phyloP scores from a whole-genome alignment of 2,797 vertebrate species.

The Chiloscyllium punctatum region DNA sequence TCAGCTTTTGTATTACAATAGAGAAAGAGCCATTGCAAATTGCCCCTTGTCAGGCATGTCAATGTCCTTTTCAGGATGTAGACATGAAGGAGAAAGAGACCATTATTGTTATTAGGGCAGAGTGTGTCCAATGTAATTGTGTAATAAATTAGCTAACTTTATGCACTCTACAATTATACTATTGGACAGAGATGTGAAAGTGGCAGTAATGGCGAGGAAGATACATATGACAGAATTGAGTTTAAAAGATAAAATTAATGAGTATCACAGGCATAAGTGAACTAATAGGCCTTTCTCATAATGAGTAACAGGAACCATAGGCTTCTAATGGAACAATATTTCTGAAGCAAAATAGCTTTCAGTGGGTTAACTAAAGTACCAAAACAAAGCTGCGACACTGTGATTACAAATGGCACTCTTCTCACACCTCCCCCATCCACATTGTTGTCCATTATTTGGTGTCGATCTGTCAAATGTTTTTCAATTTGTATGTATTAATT shows the following conservation, averaged over 20 bases:
- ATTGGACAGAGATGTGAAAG: background rate
- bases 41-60: background rate
- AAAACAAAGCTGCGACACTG: background rate
- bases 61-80: background rate
- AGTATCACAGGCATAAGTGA: slow-evolving; percentile 7
- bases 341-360: background rate
- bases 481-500: background rate
- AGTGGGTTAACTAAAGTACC: background rate
- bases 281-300: background rate
- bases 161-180: background rate
- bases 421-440: background rate
- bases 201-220: background rate
- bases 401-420: background rate
- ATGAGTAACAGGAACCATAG: background rate
- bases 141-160: slow-evolving; percentile 23
- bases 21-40: slow-evolving; percentile 30
- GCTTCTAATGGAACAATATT: background rate
- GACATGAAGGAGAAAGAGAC: background rate
- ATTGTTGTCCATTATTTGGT: background rate
- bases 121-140: slow-evolving; percentile 33
- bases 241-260: slow-evolving; percentile 4
- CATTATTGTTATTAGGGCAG: background rate
- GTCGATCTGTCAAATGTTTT: background rate
- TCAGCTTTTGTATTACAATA: slow-evolving; percentile 18
- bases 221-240: background rate